phyloP scores from a whole-genome alignment of 1,140 invertebrate genomes.

The Zaprionus capensis region DNA sequence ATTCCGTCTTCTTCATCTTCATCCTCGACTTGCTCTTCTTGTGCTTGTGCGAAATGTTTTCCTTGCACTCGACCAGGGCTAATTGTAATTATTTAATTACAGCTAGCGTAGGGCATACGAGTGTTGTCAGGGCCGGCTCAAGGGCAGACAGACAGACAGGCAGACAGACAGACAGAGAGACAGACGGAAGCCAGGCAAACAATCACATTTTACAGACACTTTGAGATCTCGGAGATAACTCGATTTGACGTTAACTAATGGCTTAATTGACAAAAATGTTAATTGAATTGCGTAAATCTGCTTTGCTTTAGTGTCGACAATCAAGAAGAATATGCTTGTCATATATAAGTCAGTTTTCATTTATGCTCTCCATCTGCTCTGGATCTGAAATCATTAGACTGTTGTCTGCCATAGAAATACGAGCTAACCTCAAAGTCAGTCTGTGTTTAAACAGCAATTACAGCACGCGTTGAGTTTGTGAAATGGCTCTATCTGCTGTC shows the following conservation, averaged over 20 bases:
- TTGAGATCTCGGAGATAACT: constrained; percentile 4
- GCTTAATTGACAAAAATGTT: constrained; percentile 31
- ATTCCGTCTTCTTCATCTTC: constrained; percentile 40
- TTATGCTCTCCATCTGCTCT: neutral
- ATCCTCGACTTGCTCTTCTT: neutral
- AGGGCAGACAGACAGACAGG: neutral
- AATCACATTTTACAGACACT: constrained; percentile 9
- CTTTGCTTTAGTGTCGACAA: constrained; percentile 15
- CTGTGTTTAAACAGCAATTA: neutral
- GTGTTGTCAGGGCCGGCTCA: neutral
- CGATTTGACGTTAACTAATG: constrained; percentile 36
- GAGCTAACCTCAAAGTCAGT: neutral
- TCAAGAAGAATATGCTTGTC: neutral
- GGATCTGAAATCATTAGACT: constrained; percentile 7
- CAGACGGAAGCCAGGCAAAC: neutral
- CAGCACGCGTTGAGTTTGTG: constrained; percentile 5
- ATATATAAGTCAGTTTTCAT: neutral
- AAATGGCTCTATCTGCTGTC: too few relatives aligned
- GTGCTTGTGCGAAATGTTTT: constrained; percentile 17
- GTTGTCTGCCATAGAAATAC: constrained; percentile 1
- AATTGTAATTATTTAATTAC: constrained; percentile 75
- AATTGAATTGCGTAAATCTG: constrained; percentile 36
- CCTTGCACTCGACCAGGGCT: constrained; percentile 38
- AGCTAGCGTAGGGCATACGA: constrained; percentile 33
- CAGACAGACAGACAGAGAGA: neutral